Base-by-base conservation (phyloP, 2,113 vertebrate species). In the Phainopepla nitens region DNA sequence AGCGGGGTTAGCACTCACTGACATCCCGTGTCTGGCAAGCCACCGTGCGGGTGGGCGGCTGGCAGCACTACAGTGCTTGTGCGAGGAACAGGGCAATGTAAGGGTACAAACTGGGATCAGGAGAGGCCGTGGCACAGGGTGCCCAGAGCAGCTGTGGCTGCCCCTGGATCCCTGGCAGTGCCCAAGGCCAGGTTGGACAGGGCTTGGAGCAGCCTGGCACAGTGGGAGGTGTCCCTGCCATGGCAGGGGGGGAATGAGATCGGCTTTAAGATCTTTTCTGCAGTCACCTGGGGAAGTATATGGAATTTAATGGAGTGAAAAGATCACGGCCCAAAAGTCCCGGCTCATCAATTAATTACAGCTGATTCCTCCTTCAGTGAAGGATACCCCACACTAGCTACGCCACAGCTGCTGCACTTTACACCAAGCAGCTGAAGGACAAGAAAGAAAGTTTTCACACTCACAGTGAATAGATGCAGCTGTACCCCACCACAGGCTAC, bases 221-320 rank as follows among this genome's bases (percentile, higher is more conserved):
- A 9, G 33, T 6, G 45, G 28, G 18, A 82, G 5, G 39, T 66
- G 45, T 51, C 44, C 22, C 28, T 81, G 68, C 18, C 33, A 2
- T 16, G 27, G 50, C 27, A 50, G 15, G 8, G 28, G 36, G 7
- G 6, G n/a, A n/a, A n/a, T 35, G 12, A 39, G 19, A 39, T 73
- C 2, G 0, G 39, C 23, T 51, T 73, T 58, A 10, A 39, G 7
- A 13, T 29, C 20, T 20, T 23, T 53, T 60, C 39, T 20, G 22
- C 19, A 44, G 11, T 5, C 35, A 22, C 24, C 33, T 36, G 16
- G 3, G 7, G 23, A 11, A 42, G 11, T 29, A 9, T 45, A 16
- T 0, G 3, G 28, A 4, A 5, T 33, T 57, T 22, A 66, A 20
- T 0, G 0, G 15, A 16, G 2, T 2, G 2, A 3, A 35, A 35